Evolutionary conservation across 2,888 invertebrate species (phyloP), one percentile per base, ranked within the genome.

Genomic region (Netelia inedita): DNA sequence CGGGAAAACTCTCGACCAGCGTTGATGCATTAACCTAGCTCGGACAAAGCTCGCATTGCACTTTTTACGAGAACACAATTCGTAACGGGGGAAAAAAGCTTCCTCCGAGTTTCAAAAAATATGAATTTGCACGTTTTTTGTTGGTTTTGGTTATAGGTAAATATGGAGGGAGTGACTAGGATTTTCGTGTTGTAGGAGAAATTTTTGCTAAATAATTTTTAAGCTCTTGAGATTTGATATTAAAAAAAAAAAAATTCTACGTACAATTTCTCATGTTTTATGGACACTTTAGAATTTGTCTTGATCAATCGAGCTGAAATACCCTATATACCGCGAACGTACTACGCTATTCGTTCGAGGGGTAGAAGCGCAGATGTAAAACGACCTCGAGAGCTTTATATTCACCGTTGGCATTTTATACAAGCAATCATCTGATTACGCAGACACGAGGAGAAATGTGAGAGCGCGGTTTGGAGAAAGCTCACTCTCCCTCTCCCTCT

Each of bases 351-450:
- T 46, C 14, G 46, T 46, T 14, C 10, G 14, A 14, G 46, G 14
- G 46, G 14, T 46, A 10, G 46, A 19, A 65, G 61, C 53, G 41
- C 23, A 53, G 55, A 61, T 6, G 23, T 71, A 46, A 53, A 63
- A 61, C 71, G 79, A 79, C 53, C 79, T 71, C 65, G 35, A 43
- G 66, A 66, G 71, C 68, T 68, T 50, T 72, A 72, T 79, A 79
- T 79, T 72, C 65, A 72, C 28, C 65, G 46, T 43, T n/a, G 65
- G 43, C 11, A 65, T 79, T 79, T 55, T 79, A 79, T 72, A 72
- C 43, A 72, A 55, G 72, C 72, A 79, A 79, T 79, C 72, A 35
- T 57, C 72, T 43, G 72, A 79, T 79, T 72, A 72, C 72, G 28
- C 3, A 53, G 28, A 53, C 50, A 53, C 21, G 23, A 59, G 57